Conservation (phyloP, 2,888 invertebrate species). For the Philonicus albiceps region DNA sequence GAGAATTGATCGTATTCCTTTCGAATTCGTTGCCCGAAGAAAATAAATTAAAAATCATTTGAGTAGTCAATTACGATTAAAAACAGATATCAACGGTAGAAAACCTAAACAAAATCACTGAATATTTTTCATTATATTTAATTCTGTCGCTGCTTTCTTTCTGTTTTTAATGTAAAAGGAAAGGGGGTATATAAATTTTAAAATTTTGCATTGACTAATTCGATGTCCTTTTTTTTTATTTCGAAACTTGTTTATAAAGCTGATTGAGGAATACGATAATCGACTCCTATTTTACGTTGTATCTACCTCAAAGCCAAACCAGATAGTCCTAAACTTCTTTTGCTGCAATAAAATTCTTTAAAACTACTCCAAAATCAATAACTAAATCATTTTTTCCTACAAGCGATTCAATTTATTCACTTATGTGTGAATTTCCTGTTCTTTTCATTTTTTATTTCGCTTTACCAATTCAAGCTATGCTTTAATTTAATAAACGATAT, state of each 20-base stretch:
- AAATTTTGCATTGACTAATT: not conserved
- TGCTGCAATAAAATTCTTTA: not conserved
- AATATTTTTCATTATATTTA: not conserved
- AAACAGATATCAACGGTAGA: not conserved
- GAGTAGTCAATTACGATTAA: too few relatives aligned
- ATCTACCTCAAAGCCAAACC: not conserved
- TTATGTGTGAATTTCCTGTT: conserved; percentile 6
- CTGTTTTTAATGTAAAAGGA: not conserved
- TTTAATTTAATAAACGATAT: not conserved
- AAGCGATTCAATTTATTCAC: not conserved
- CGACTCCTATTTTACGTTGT: not conserved
- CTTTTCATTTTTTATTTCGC: not conserved
- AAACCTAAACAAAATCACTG: too few relatives aligned
- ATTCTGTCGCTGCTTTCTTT: not conserved
- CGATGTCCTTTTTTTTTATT: not conserved
- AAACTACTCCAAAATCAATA: not conserved
- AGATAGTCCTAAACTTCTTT: not conserved
- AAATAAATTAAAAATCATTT: not conserved
- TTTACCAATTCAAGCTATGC: not conserved
- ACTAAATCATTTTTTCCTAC: not conserved
- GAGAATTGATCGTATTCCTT: not conserved
- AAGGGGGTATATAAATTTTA: too few relatives aligned
- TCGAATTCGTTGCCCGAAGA: too few relatives aligned
- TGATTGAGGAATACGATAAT: not conserved
- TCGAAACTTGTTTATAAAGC: not conserved